Evolutionary conservation across 2,113 vertebrate genomes (phyloP), one percentile per base, ranked within the genome.

Genomic region (Beaufortia kweichowensis): DNA sequence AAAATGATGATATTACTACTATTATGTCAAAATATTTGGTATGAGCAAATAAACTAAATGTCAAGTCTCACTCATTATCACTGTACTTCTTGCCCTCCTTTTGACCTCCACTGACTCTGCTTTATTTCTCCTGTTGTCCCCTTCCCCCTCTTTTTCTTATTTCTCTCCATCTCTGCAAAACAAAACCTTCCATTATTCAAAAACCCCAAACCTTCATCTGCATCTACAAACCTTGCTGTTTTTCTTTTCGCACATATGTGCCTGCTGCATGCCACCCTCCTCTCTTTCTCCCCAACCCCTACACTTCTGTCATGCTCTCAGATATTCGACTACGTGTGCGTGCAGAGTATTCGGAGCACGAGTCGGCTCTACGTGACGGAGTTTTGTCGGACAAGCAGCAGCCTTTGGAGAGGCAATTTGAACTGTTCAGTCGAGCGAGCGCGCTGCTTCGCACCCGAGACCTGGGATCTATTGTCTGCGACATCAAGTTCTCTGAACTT

Each of bases 401-500:
- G 86, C 94, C 90, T 0, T 83, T 95, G 82, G 94, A 95, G 53
- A 90, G 94, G 0, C 94, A 94, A 86, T 93, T 97, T 60, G 95
- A 96, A 59, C 90, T 96, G 81, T 97, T 97, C 77, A 92, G 92
- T 71, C 93, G 92, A 48, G 94, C 95, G 83, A 95, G 82, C n/a
- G 89, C 90, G 0, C 91, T 96, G 85, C 92, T 97, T 56, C 93
- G 93, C 3, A 85, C 94, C 10, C 88, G 95, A 28, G 95, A 96
- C 87, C 89, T 97, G 81, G 95, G 95, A 28, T 94, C 95, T 1
- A 93, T 97, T 46, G 91, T 95, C 72, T 97, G 95, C 2, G 94
- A 96, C 87, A 97, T 97, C 90, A 96, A 96, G 83, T 97, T 97
- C 85, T 95, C 95, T 0, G 95, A 96, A 84, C 87, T 96, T 82